These are phyloP conservation scores for Phortica variegata DNA, from an alignment of 1,140 invertebrate genomes.

Conservation along the genomic window DNA sequence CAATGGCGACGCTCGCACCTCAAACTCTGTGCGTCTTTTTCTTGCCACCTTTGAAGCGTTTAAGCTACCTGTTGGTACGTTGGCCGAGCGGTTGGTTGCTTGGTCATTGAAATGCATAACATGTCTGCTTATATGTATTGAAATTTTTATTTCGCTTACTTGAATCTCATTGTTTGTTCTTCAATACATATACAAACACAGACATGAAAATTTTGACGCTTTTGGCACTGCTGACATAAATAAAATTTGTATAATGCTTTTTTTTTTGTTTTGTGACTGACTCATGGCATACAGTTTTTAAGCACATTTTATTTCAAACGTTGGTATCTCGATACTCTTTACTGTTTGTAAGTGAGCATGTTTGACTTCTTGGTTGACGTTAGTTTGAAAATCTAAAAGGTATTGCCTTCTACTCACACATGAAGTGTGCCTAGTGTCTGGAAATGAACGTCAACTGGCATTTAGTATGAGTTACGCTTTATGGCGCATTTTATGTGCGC, in stretches of 20 bases:
- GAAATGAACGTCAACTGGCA: conserved; percentile 39
- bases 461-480: too few relatives aligned
- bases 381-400: conserved; percentile 7
- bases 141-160: conserved; percentile 38
- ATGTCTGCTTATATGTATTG: conserved; percentile 11
- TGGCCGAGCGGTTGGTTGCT: conserved; percentile 1
- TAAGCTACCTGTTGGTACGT: neutral
- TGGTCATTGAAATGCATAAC: conserved; percentile 4
- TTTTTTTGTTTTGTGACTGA: conserved; percentile 34
- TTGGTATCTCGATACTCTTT: conserved; percentile 4
- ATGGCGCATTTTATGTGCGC: conserved; percentile 11
- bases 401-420: conserved; percentile 42
- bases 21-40: neutral
- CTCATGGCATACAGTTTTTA: conserved; percentile 28
- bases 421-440: conserved; percentile 52
- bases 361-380: conserved; percentile 29
- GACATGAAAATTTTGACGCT: conserved; percentile 31
- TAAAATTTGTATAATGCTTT: conserved; percentile 38
- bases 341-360: conserved; percentile 25
- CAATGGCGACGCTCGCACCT: too few relatives aligned
- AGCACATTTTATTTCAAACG: conserved; percentile 19
- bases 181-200: too few relatives aligned
- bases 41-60: conserved; percentile 6
- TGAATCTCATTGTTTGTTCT: conserved; percentile 41
- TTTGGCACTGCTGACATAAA: conserved; percentile 54